A percentile compares a stretch with the other conserved stretches of the same genome.
Conservation (phyloP, 1,140 invertebrate species). For the Hylaeus volcanicus region DNA sequence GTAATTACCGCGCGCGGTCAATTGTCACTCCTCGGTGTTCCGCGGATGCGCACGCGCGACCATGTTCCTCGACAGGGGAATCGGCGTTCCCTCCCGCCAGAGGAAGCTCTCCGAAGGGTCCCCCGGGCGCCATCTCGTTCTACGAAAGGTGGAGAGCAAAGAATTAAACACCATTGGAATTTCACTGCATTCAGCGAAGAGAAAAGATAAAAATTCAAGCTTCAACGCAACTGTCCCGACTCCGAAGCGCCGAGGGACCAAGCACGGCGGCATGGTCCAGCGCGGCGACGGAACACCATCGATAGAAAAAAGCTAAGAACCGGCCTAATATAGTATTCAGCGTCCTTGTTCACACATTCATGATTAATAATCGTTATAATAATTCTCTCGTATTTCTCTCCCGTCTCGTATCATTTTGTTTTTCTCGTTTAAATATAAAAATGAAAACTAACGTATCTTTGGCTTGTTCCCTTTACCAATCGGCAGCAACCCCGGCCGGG, state of each 20-base stretch:
- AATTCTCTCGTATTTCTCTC: conserved; percentile 66
- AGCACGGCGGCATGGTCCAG: not conserved
- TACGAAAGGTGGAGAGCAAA: too few relatives aligned
- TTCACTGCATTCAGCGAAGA: too few relatives aligned
- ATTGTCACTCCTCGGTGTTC: conserved; percentile 46
- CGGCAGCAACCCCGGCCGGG: conserved; percentile 69
- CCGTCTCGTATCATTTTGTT: conserved; percentile 60
- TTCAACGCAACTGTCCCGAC: too few relatives aligned
- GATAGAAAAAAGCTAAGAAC: conserved; percentile 69
- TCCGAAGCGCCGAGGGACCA: not conserved
- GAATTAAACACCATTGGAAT: too few relatives aligned
- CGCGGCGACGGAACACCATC: conserved; percentile 36
- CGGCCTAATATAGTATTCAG: conserved; percentile 65
- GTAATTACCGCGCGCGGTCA: conserved; percentile 50
- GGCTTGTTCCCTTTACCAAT: conserved; percentile 82
- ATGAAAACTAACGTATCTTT: conserved; percentile 82
- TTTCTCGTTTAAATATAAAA: conserved; percentile 79
- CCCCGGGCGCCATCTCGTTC: too few relatives aligned
- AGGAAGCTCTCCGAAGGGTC: too few relatives aligned
- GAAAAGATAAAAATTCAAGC: too few relatives aligned
- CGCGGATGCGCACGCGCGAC: conserved; percentile 2
- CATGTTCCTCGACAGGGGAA: too few relatives aligned
- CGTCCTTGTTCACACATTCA: conserved; percentile 59
- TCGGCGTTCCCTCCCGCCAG: too few relatives aligned
- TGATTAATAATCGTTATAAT: conserved; percentile 69